Conservation (phyloP, 2,113 vertebrate species). For the Hypanus sabinus region DNA sequence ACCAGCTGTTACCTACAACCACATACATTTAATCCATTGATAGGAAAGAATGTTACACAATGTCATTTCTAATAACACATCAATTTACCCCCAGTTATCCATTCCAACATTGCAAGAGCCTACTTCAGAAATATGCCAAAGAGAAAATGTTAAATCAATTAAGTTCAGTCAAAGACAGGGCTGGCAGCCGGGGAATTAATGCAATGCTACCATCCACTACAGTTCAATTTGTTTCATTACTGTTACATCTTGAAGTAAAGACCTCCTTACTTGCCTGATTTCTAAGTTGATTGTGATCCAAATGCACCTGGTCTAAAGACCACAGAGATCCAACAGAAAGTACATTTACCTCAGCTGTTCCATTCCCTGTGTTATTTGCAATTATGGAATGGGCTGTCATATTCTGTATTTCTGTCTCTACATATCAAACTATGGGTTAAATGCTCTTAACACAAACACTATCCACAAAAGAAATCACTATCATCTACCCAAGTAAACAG, state of each 20-base stretch:
- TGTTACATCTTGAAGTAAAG: neutral
- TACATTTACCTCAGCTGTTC: too few species aligned
- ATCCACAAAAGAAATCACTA: too few species aligned
- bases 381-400: too few species aligned
- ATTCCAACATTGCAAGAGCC: neutral
- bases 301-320: too few species aligned
- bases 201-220: neutral
- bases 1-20: neutral
- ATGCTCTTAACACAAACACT: too few species aligned
- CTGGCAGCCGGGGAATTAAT: neutral
- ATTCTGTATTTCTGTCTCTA: too few species aligned
- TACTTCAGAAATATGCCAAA: neutral
- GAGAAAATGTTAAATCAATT: neutral
- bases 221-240: neutral
- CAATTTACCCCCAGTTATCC: neutral
- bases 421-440: too few species aligned
- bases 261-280: neutral
- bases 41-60: constrained; percentile 4
- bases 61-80: neutral
- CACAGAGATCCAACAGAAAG: too few species aligned
- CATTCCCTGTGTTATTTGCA: too few species aligned
- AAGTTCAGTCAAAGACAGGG: neutral
- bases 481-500: too few species aligned
- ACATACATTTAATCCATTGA: neutral
- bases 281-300: too few species aligned